Conservation (phyloP, 2,113 vertebrate species). For the Apus apus region DNA sequence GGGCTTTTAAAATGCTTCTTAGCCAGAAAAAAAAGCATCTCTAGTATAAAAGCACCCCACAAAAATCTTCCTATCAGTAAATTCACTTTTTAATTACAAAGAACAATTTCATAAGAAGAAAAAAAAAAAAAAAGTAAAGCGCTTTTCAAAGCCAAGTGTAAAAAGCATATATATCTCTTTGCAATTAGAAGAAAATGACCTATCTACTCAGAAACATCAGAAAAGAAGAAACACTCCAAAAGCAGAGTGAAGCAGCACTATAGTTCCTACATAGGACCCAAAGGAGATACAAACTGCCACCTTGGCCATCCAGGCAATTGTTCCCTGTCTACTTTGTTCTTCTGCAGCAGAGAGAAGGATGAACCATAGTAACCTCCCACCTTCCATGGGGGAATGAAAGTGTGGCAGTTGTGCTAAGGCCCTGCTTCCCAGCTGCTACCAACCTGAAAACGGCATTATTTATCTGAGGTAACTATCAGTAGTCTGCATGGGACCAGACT, state of each 20-base stretch:
- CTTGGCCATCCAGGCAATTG: accelerated
- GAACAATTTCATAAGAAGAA: neutral
- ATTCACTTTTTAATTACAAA: neutral
- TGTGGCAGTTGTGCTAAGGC: neutral
- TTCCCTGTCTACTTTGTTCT: neutral
- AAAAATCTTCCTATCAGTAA: neutral
- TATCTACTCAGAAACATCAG: neutral
- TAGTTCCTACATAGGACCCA: neutral
- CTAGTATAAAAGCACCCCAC: neutral
- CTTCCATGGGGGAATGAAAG: neutral
- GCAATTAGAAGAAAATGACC: neutral
- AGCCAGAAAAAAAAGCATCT: neutral
- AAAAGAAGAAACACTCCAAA: neutral
- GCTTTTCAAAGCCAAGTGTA: neutral
- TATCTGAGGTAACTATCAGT: neutral
- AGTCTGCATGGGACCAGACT: neutral
- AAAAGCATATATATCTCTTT: neutral
- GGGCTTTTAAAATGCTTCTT: neutral
- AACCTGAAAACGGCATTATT: neutral
- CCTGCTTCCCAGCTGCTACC: neutral
- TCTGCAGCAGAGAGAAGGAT: neutral
- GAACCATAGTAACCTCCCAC: neutral
- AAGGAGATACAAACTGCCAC: neutral
- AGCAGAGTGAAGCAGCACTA: neutral
- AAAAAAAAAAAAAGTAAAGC: neutral